Evolutionary conservation across 2,888 invertebrate genomes (phyloP).

Genomic region (Platynereis dumerilii): DNA sequence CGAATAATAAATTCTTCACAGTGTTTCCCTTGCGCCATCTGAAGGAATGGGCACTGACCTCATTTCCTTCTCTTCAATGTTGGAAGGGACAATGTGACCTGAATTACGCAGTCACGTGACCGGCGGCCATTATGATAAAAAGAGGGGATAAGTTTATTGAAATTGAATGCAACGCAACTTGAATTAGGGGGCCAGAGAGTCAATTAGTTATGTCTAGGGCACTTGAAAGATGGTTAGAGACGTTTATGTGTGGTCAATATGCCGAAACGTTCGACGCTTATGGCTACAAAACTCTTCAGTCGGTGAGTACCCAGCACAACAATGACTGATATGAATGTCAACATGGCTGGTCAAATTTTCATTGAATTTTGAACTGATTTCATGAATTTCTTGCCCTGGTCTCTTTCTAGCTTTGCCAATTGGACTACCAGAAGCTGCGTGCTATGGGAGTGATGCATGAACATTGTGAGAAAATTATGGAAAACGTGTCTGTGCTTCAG

Average conservation of each 20-base stretch:
- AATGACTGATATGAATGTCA: constrained; percentile 29
- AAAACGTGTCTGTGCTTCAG: constrained; percentile 52
- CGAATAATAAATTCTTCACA: too few relatives aligned
- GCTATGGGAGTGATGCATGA: constrained; percentile 54
- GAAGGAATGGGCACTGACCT: too few relatives aligned
- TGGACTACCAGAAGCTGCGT: constrained; percentile 48
- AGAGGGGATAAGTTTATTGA: constrained; percentile 41
- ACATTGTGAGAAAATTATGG: constrained; percentile 52
- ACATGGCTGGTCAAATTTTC: constrained; percentile 36
- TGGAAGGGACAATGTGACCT: constrained; percentile 18
- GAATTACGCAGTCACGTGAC: constrained; percentile 50
- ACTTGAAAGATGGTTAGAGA: constrained; percentile 57
- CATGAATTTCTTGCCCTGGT: constrained; percentile 18
- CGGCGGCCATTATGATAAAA: constrained; percentile 55
- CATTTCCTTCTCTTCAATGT: constrained; percentile 15
- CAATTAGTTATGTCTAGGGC: constrained; percentile 47
- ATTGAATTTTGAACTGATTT: constrained; percentile 21
- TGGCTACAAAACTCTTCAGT: constrained; percentile 57
- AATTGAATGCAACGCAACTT: constrained; percentile 15
- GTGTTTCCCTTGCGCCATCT: too few relatives aligned
- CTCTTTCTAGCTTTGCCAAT: constrained; percentile 51
- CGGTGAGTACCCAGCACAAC: constrained; percentile 46
- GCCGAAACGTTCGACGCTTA: constrained; percentile 52
- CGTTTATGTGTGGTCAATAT: constrained; percentile 58
- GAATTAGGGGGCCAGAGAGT: constrained; percentile 7